These are phyloP conservation scores for Stictocephala bisonia DNA, from an alignment of 2,888 invertebrate genomes.

Conservation along the genomic window DNA sequence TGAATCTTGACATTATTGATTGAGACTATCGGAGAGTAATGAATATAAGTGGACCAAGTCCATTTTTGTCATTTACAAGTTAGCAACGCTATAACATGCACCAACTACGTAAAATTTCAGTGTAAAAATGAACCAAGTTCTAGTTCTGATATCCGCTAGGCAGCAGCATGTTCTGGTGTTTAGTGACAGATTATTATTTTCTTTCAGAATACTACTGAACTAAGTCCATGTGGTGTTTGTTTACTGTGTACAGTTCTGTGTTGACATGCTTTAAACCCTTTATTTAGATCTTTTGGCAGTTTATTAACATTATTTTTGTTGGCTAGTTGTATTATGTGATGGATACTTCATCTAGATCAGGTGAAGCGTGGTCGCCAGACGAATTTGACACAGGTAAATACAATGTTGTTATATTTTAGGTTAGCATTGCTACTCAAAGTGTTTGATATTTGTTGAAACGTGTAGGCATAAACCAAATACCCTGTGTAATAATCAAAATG, in stretches of 20 bases:
- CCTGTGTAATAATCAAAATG: slow-evolving; percentile 22
- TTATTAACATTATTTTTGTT: slow-evolving; percentile 42
- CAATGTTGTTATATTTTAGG: slow-evolving; percentile 31
- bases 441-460: slow-evolving; percentile 31
- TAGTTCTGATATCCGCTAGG: slow-evolving; percentile 18
- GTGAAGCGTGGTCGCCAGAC: slow-evolving; percentile 35
- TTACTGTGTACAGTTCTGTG: slow-evolving; percentile 44
- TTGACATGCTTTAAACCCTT: slow-evolving; percentile 35
- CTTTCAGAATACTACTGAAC: slow-evolving; percentile 36
- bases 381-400: slow-evolving; percentile 32
- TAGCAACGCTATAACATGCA: slow-evolving; percentile 15
- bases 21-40: not conserved
- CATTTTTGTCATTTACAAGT: slow-evolving; percentile 9
- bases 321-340: slow-evolving; percentile 40
- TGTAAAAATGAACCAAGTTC: slow-evolving; percentile 11
- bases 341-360: slow-evolving; percentile 42
- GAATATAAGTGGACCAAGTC: slow-evolving; percentile 15
- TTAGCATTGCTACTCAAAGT: slow-evolving; percentile 37
- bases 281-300: slow-evolving; percentile 27
- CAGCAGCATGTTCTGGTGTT: slow-evolving; percentile 20
- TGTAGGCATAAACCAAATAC: slow-evolving; percentile 34
- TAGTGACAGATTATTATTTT: slow-evolving; percentile 21
- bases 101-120: slow-evolving; percentile 20
- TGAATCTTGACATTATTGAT: too few relatives aligned
- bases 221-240: slow-evolving; percentile 40